Conservation (phyloP, 1,140 invertebrate genomes). For the Lordiphosa collinella region DNA sequence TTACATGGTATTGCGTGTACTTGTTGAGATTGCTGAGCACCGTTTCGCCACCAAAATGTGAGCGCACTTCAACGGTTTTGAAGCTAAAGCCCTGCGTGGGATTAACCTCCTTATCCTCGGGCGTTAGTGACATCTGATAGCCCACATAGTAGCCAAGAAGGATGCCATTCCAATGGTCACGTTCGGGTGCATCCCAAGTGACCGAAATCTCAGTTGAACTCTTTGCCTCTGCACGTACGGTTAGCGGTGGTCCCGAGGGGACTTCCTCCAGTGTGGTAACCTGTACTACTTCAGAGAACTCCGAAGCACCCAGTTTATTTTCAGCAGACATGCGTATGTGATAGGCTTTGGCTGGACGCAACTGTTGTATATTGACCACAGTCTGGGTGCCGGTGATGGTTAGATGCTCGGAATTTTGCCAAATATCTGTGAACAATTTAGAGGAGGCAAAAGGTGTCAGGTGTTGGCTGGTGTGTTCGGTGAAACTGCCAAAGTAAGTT, state of each 20-base stretch:
- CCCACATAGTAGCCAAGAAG: conserved; percentile 96
- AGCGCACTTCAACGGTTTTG: conserved; percentile 85
- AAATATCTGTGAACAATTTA: conserved; percentile 50
- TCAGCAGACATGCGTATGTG: conserved; percentile 93
- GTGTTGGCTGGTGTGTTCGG: too few relatives aligned
- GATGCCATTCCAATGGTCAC: conserved; percentile 94
- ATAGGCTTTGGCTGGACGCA: conserved; percentile 93
- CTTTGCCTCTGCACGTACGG: conserved; percentile 91
- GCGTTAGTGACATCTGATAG: conserved; percentile 85
- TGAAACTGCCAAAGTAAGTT: too few relatives aligned
- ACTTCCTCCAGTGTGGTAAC: conserved; percentile 92
- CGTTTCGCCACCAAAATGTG: conserved; percentile 84
- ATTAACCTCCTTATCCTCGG: conserved; percentile 77
- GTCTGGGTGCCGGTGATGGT: conserved; percentile 89
- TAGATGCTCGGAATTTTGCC: conserved; percentile 86
- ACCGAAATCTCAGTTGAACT: conserved; percentile 94
- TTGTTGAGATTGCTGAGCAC: conserved; percentile 87
- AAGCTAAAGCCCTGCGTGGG: conserved; percentile 83
- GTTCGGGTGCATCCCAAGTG: conserved; percentile 92
- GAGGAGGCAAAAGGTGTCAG: background rate
- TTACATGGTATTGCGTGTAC: conserved; percentile 92
- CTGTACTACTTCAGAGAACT: conserved; percentile 90
- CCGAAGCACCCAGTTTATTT: conserved; percentile 91
- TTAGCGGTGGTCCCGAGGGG: conserved; percentile 91
- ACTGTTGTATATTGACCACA: conserved; percentile 87